A percentile compares a stretch with the other conserved stretches of the same genome.
Evolutionary conservation across 2,797 vertebrate genomes (phyloP).

Genomic region (Myotis planiceps): DNA sequence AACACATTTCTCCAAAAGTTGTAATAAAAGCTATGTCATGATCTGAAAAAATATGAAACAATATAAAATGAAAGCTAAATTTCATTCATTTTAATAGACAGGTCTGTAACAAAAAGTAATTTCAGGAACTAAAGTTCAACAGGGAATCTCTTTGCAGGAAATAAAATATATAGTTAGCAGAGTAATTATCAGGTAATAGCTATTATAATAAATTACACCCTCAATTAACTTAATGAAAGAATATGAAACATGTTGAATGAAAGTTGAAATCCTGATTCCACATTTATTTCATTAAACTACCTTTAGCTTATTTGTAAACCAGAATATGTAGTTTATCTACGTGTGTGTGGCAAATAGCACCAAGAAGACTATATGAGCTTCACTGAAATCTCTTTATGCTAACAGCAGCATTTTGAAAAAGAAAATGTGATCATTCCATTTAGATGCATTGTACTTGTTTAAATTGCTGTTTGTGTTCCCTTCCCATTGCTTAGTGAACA

Average conservation of each 20-base stretch:
- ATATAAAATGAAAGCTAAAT: conserved; percentile 4
- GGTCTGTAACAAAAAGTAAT: background rate
- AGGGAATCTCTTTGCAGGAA: background rate
- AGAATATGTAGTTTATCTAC: background rate
- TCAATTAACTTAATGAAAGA: background rate
- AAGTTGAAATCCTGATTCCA: background rate
- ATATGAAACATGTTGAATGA: background rate
- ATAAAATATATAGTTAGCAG: background rate
- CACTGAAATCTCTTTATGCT: background rate
- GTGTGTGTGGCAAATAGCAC: background rate
- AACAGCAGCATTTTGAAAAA: background rate
- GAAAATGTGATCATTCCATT: background rate
- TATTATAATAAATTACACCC: background rate
- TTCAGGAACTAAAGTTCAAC: background rate
- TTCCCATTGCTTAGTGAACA: background rate
- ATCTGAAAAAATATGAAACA: background rate
- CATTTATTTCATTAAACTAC: background rate
- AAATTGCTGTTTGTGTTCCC: background rate
- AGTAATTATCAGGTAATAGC: background rate
- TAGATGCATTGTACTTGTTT: background rate
- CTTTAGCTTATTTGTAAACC: background rate
- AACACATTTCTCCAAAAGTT: background rate
- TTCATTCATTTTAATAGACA: background rate
- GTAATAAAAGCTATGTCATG: background rate
- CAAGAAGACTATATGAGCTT: background rate